phyloP scores from a whole-genome alignment of 2,113 vertebrate species.

The Chaetops frenatus region DNA sequence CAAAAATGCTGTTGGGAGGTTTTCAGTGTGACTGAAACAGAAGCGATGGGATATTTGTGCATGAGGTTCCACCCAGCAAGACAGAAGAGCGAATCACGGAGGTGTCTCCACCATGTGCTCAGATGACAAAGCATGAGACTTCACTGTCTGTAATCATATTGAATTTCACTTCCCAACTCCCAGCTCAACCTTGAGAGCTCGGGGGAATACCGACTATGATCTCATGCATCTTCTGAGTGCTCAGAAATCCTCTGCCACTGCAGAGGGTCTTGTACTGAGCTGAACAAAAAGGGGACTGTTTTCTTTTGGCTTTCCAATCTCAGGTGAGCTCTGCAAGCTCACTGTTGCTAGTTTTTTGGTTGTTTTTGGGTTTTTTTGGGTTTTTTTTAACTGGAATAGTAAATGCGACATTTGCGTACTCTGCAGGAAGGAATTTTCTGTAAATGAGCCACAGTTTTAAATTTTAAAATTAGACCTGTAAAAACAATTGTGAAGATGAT shows the following conservation, averaged over 20 bases:
- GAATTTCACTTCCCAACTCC: background rate
- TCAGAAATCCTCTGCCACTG: background rate
- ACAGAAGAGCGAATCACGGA: background rate
- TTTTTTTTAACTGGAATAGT: background rate
- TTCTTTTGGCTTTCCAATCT: background rate
- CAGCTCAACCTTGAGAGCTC: background rate
- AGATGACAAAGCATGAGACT: slow-evolving; percentile 4
- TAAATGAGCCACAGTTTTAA: background rate
- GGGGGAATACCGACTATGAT: background rate
- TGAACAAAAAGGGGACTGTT: background rate
- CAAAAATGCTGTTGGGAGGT: background rate
- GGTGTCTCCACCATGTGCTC: background rate
- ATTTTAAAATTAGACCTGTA: background rate
- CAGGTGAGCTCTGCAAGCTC: background rate
- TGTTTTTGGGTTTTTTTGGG: background rate
- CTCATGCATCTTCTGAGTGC: background rate
- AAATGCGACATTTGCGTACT: background rate
- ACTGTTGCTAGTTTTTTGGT: background rate
- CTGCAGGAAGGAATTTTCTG: background rate
- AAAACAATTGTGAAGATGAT: background rate
- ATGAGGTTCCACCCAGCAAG: background rate
- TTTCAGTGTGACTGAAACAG: background rate
- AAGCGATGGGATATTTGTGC: background rate
- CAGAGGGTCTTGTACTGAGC: background rate
- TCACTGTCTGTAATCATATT: background rate